Evolutionary conservation across 2,888 invertebrate species (phyloP), one percentile per base, ranked within the genome.

Genomic region (Rotaria macrura): DNA sequence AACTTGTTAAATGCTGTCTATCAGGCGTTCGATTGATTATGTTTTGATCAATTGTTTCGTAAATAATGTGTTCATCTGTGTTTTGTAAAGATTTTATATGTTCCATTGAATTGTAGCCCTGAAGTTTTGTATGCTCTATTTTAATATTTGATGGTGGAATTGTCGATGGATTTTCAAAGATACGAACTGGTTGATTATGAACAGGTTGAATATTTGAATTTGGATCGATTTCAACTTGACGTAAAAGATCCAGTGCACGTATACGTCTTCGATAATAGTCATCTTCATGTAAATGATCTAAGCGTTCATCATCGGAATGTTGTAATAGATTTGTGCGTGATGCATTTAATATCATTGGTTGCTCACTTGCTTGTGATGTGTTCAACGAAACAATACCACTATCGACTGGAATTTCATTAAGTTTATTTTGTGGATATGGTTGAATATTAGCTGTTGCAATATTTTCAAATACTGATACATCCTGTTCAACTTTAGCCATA

Each of bases 401-500:
- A 43, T 79, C 79, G 12, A 0, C 3, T 25, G 43, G 79, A 10
- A 79, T n/a, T 43, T 79, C 79, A 43, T 79, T 79, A n/a, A 79
- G 43, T 43, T n/a, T 9, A 79, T 43, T 40, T 79, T 43, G 79
- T 7, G 40, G 2, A 9, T 25, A 23, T 79, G 23, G 40, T 9
- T 23, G 23, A 20, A 43, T 40, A 43, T 79, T 40, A 12, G 43
- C 23, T 79, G 40, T 25, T 43, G 40, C 23, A 5, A 79, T 43
- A 79, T 79, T 79, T 79, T 79, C 79, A 79, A 79, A 79, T 20
- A 79, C 14, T 5, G 40, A 1, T 20, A 79, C 43, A 79, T 79
- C 79, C n/a, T 79, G 79, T 79, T 79, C 79, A 43, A 79, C 43
- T 43, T n/a, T 40, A n/a, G 79, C 79, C 79, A 79, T 79, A 79